Evolutionary conservation across 1,140 invertebrate species (phyloP).

Genomic region (Cepaea nemoralis): DNA sequence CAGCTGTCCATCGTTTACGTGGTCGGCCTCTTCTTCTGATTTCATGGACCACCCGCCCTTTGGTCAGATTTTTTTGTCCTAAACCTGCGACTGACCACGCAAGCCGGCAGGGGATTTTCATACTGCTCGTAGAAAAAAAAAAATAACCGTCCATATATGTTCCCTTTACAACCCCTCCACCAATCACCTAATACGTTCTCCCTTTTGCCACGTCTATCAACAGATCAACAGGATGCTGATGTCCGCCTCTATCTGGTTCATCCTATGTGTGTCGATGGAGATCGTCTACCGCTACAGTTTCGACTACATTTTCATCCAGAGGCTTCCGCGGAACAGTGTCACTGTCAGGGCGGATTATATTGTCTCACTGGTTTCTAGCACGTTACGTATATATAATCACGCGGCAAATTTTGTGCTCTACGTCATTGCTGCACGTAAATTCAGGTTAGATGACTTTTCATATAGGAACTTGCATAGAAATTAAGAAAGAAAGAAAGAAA

Average conservation of each 20-base stretch:
- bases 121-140: too few relatives aligned
- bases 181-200: too few relatives aligned
- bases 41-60: too few relatives aligned
- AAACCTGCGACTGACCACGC: too few relatives aligned
- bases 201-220: neutral
- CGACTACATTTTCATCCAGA: neutral
- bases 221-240: slow-evolving; percentile 26
- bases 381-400: slow-evolving; percentile 2
- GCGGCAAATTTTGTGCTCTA: slow-evolving; percentile 29
- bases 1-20: too few relatives aligned
- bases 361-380: neutral
- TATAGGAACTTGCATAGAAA: neutral
- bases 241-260: slow-evolving; percentile 3
- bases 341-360: neutral
- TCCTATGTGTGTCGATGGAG: neutral
- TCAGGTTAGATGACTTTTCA: neutral
- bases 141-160: too few relatives aligned
- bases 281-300: neutral
- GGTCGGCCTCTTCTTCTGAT: too few relatives aligned
- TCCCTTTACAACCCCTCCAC: too few relatives aligned
- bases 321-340: neutral
- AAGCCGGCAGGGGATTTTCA: too few relatives aligned
- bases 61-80: too few relatives aligned
- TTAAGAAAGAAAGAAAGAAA: too few relatives aligned
- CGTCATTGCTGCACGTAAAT: neutral